Evolutionary conservation across 2,797 vertebrate species (phyloP).

Genomic region (Crenichthys baileyi): DNA sequence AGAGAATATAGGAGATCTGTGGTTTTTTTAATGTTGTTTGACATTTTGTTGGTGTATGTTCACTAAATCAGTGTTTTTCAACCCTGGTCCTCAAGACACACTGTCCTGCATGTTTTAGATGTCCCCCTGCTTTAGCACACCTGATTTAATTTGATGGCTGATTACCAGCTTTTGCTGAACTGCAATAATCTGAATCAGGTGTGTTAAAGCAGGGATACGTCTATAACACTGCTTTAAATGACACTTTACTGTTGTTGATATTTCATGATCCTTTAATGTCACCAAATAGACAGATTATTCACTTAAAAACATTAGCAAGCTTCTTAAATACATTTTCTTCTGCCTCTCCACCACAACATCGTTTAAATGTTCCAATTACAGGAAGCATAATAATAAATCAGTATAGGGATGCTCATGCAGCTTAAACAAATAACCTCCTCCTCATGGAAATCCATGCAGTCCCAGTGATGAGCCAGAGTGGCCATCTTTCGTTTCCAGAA

Average conservation of each 20-base stretch:
- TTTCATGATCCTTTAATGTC: not conserved
- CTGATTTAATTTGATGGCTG: no score
- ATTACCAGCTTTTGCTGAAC: no score
- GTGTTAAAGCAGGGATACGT: no score
- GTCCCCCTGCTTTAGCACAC: no score
- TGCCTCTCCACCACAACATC: not conserved
- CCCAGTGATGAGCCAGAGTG: conserved; percentile 84
- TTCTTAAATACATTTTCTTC: not conserved
- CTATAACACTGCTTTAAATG: no score
- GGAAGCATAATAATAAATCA: not conserved
- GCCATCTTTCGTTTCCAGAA: conserved; percentile 86
- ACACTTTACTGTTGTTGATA: not conserved
- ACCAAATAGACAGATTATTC: not conserved
- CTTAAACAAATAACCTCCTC: conserved; percentile 69
- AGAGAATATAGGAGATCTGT: conserved; percentile 1
- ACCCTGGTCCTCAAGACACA: no score
- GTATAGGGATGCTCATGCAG: not conserved
- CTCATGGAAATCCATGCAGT: conserved; percentile 86
- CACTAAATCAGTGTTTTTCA: not conserved
- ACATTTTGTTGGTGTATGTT: not conserved
- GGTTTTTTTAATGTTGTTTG: not conserved
- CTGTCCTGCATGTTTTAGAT: no score
- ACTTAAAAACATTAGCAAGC: not conserved
- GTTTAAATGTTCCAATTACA: not conserved
- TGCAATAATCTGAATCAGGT: no score